Evolutionary conservation across 1,140 invertebrate species (phyloP), one percentile per base, ranked within the genome.

Genomic region (Teleopsis dalmanni): DNA sequence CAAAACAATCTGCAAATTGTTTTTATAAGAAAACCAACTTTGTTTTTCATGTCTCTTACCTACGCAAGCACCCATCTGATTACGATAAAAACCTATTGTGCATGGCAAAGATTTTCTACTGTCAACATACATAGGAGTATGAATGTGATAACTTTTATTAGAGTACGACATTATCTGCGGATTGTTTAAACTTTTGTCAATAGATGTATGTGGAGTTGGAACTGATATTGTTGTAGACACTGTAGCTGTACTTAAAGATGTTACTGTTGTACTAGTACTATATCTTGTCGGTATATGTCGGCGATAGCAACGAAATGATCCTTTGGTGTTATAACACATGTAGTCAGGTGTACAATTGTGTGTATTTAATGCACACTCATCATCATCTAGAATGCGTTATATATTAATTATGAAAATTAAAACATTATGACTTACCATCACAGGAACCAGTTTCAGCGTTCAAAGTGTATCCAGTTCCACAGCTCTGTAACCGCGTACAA

Each of bases 391-490:
- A 40, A 50, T 45, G 9, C 47, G 11, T 7, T 46, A 48, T 13
- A 9, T 14, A 50, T 6, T 23, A 26, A 43, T 13, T 14, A 9
- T 6, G 3, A 18, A 38, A 52, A 16, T 45, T 45, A 16, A 7
- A 29, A 29, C 19, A 23, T 18, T 14, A 18, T 36, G 18, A 6
- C 47, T 58, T 71, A 91, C 88, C 88, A 76, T 91, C 88, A 72
- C 95, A 98, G 50, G 81, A 75, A 47, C 90, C 85, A 4, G 85
- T 88, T 9, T 83, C 79, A 7, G 87, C 84, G 62, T 98, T 95
- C 3, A 98, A 71, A 0, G 92, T 95, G 62, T 98, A 98, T 1
- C 96, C 95, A 1, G 94, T 98, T 1, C 95, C 95, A 72, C 95
- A 98, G 1, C 87, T 84, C 18, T 86, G 78, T 22, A 85, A 84